Percentiles rank a stretch among this genome's conserved stretches.
These are phyloP conservation scores for Sipha maydis DNA, from an alignment of 2,888 invertebrate genomes.

Conservation along the genomic window DNA sequence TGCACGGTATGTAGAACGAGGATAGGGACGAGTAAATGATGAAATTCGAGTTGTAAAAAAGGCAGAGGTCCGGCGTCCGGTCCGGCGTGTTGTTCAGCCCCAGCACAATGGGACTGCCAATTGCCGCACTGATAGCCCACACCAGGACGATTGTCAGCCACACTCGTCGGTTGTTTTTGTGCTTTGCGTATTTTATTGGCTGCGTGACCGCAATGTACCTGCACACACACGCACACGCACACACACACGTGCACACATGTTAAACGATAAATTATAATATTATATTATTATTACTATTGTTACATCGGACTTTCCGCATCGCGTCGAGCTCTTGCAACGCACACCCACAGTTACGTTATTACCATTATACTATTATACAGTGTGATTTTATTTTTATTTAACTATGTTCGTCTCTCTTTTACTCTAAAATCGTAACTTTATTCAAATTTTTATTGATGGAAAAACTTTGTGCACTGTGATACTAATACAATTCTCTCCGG, in stretches of 20 bases:
- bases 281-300: not conserved
- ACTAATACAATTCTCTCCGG: too few relatives aligned
- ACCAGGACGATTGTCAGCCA: slow-evolving; percentile 94
- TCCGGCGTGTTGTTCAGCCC: slow-evolving; percentile 94
- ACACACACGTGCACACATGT: not conserved
- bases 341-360: too few relatives aligned
- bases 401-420: too few relatives aligned
- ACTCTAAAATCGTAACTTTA: too few relatives aligned
- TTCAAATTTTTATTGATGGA: too few relatives aligned
- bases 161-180: slow-evolving; percentile 94
- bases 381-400: too few relatives aligned
- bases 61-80: slow-evolving; percentile 84
- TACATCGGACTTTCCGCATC: not conserved
- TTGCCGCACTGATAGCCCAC: slow-evolving; percentile 95
- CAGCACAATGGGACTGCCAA: slow-evolving; percentile 94
- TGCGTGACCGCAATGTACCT: slow-evolving; percentile 99
- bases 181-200: slow-evolving; percentile 98
- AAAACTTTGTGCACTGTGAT: too few relatives aligned
- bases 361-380: too few relatives aligned
- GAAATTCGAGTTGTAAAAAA: slow-evolving; percentile 98
- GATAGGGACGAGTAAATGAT: slow-evolving; percentile 97
- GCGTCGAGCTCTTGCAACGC: not conserved
- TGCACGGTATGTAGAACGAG: slow-evolving; percentile 98
- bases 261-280: slow-evolving; percentile 30
- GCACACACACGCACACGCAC: slow-evolving; percentile 66